A percentile compares a stretch with the other conserved stretches of the same genome.
phyloP scores from a whole-genome alignment of 2,888 invertebrate genomes.

The Nomada fabriciana region DNA sequence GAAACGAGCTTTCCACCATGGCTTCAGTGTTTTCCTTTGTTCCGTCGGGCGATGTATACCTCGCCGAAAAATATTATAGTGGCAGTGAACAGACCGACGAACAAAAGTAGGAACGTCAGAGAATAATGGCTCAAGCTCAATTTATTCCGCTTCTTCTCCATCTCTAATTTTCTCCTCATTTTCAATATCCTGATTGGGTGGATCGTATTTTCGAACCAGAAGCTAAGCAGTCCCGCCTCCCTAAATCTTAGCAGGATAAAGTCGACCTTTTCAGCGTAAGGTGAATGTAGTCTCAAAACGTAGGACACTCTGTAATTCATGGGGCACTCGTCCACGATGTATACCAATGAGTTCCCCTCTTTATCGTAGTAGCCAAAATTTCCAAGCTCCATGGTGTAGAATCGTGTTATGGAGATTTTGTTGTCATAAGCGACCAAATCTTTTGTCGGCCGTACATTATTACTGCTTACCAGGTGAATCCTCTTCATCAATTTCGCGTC shows the following conservation, averaged over 20 bases:
- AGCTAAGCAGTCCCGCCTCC: conserved; percentile 66
- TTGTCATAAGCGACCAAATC: conserved; percentile 58
- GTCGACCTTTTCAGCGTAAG: conserved; percentile 69
- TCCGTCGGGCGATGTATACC: conserved; percentile 46
- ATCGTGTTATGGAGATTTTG: conserved; percentile 61
- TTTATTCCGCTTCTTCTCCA: conserved; percentile 43
- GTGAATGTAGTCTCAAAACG: conserved; percentile 57
- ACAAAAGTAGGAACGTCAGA: conserved; percentile 66
- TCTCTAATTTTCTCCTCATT: conserved; percentile 27
- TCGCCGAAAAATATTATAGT: conserved; percentile 65
- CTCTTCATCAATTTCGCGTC: conserved; percentile 41
- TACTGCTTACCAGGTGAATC: conserved; percentile 24
- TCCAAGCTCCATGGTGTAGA: conserved; percentile 52
- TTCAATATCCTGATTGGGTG: conserved; percentile 30
- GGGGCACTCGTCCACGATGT: conserved; percentile 72
- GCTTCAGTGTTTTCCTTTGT: background rate
- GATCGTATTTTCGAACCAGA: conserved; percentile 66
- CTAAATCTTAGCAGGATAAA: conserved; percentile 63
- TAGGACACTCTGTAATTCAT: conserved; percentile 68
- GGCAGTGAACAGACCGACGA: conserved; percentile 57
- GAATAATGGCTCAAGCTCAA: conserved; percentile 70
- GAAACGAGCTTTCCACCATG: background rate
- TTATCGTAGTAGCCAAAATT: conserved; percentile 65
- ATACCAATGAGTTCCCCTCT: conserved; percentile 62
- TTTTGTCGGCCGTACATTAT: conserved; percentile 35